A percentile compares a stretch with the other conserved stretches of the same genome.
Conservation (phyloP, 2,113 vertebrate genomes). For the Crocuta crocuta region DNA sequence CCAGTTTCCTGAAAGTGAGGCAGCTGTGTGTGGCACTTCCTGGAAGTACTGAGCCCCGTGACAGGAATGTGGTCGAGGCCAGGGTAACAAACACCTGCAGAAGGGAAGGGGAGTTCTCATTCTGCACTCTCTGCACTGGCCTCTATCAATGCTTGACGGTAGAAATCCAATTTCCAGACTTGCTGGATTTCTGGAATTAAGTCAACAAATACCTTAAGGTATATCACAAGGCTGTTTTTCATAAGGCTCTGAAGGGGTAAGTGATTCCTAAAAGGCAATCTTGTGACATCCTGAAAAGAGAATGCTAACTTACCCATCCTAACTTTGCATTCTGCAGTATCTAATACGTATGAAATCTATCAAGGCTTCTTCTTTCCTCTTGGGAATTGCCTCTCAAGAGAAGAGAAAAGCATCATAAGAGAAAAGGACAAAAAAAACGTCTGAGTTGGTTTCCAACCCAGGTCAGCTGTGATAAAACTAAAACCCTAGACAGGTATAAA, state of each 20-base stretch:
- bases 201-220: constrained; percentile 46
- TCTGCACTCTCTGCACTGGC: background rate
- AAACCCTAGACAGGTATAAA: background rate
- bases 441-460: background rate
- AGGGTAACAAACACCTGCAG: background rate
- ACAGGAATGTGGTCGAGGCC: background rate
- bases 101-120: background rate
- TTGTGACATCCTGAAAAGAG: constrained; percentile 40
- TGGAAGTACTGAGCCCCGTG: background rate
- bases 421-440: constrained; percentile 46
- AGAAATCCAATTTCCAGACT: constrained; percentile 43
- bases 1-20: background rate
- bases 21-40: background rate
- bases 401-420: constrained; percentile 10
- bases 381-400: constrained; percentile 19
- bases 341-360: constrained; percentile 50
- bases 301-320: background rate
- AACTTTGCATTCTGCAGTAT: background rate
- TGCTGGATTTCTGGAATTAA: constrained; percentile 58
- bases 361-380: background rate
- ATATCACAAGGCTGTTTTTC: background rate
- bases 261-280: constrained; percentile 61
- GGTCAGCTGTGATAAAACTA: background rate
- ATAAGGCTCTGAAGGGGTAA: constrained; percentile 41
- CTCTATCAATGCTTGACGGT: constrained; percentile 4